Evolutionary conservation across 2,113 vertebrate species (phyloP).

Genomic region (Dermatemys mawii): DNA sequence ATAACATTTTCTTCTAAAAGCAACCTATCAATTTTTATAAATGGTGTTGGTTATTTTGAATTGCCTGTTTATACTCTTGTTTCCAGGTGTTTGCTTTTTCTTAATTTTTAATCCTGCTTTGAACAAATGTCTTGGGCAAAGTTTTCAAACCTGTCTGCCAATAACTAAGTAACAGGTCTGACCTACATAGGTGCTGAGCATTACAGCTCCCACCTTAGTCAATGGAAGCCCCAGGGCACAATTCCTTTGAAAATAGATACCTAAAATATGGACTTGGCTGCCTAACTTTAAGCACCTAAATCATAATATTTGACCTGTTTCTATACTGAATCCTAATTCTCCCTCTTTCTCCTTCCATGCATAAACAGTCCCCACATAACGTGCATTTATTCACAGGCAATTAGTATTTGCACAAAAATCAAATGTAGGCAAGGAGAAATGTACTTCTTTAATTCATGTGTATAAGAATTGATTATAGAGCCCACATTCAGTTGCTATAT

Average conservation of each 20-base stretch:
- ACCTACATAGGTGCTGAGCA: neutral
- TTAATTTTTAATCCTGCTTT: neutral
- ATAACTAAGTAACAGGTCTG: neutral
- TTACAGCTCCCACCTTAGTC: neutral
- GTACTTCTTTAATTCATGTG: neutral
- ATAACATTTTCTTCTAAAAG: neutral
- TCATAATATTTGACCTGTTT: neutral
- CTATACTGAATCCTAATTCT: neutral
- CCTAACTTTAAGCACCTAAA: neutral
- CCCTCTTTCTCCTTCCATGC: neutral
- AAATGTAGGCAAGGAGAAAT: neutral
- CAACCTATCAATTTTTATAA: neutral
- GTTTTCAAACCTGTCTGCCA: neutral
- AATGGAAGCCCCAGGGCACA: neutral
- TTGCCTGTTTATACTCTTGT: neutral
- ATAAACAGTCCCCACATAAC: too few relatives aligned
- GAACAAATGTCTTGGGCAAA: neutral
- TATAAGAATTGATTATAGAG: neutral
- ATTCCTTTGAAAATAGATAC: neutral
- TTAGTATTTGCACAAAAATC: neutral
- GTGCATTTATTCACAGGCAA: neutral
- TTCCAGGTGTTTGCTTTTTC: neutral
- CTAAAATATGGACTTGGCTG: neutral
- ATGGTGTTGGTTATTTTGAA: neutral
- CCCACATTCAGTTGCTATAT: neutral